Base-by-base conservation (phyloP, 2,797 vertebrate species). In the Eutrigla gurnardus region DNA sequence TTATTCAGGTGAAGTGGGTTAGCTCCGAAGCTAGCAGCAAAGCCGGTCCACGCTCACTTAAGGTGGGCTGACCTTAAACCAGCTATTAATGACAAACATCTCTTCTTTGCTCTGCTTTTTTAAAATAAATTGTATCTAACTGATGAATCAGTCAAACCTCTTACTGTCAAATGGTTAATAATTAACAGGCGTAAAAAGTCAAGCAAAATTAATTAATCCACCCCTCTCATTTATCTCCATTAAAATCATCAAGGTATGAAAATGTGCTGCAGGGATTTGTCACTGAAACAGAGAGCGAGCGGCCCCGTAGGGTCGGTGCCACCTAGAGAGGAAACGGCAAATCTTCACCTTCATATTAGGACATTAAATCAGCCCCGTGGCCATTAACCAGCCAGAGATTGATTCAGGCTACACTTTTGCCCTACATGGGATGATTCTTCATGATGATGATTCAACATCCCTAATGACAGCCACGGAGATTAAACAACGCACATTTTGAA, bases 331-430 rank as follows among this genome's bases (percentile, higher is more conserved):
- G 69, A 73, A 80, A 59, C 69, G 72, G n/a, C n/a, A 8, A 53
- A 79, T 50, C 58, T 78, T 81, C 82, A 78, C 83, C 85, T 81
- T 71, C 75, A 59, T 74, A 73, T 75, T 50, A 47, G 8, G 1
- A 61, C 54, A 40, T 89, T 90, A 85, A 83, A 91, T 91, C 85
- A 86, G 61, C 71, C 82, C 64, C 84, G 85, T 78, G 81, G 77
- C 71, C 52, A 70, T 73, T 84, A 88, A 78, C 66, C 59, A 70
- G 68, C 17, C 60, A 53, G 59, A 73, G 84, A 92, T 78, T 81
- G 84, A 88, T 82, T 86, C 78, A 45, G 77, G 81, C 73, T 70
- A 42, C 70, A 83, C 75, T 73, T 75, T 33, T 70, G 57, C 63
- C 73, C 82, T 58, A 60, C 62, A 61, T 33, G 45, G 25, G 58